phyloP scores from a whole-genome alignment of 2,113 vertebrate genomes.

The Odobenus rosmarus region DNA sequence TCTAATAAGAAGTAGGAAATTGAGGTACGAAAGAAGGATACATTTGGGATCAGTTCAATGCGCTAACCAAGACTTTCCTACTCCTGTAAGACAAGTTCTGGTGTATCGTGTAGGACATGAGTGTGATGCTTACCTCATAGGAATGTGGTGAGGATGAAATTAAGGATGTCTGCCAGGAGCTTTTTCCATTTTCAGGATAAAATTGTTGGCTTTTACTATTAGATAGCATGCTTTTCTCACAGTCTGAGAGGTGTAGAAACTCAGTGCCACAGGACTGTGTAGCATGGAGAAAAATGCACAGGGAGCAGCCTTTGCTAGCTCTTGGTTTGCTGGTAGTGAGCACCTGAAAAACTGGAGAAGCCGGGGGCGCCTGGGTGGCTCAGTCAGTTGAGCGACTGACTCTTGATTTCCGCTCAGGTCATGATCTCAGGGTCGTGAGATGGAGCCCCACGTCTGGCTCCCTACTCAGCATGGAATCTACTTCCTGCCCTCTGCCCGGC shows the following conservation, averaged over 20 bases:
- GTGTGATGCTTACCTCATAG: background rate
- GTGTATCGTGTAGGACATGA: slow-evolving; percentile 31
- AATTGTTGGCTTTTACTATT: slow-evolving; percentile 41
- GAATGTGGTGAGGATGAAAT: slow-evolving; percentile 47
- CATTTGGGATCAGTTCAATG: background rate
- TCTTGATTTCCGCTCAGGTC: background rate
- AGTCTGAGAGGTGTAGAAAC: background rate
- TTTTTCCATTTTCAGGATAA: slow-evolving; percentile 54
- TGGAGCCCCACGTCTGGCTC: background rate
- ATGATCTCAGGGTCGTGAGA: background rate
- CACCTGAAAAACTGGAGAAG: background rate
- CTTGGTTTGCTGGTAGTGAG: background rate
- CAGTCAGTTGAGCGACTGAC: background rate
- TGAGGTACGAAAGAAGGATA: slow-evolving; percentile 25
- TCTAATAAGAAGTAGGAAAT: background rate
- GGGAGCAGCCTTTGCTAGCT: background rate
- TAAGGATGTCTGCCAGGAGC: slow-evolving; percentile 46
- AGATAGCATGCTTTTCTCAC: background rate
- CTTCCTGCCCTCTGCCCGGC: background rate
- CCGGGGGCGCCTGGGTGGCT: background rate
- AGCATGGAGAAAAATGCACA: background rate
- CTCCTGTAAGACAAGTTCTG: slow-evolving; percentile 12
- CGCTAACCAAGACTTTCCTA: background rate
- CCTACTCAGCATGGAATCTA: background rate
- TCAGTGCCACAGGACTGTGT: background rate